phyloP scores from a whole-genome alignment of 2,113 vertebrate species.

The Caranx ignobilis region DNA sequence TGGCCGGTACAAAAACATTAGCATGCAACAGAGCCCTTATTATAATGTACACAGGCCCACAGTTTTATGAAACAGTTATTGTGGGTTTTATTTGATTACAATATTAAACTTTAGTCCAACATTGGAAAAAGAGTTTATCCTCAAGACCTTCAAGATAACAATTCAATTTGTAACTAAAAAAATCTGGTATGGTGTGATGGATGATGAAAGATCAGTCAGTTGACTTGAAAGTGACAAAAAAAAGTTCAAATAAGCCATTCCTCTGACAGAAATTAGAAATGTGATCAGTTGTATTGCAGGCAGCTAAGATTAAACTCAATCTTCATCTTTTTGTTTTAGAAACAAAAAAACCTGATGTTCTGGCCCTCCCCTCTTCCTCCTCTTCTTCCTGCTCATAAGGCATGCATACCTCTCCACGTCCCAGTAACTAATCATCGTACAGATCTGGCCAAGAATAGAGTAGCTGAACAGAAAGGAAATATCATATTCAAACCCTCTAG shows the following conservation, averaged over 20 bases:
- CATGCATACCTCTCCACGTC: conserved; percentile 74
- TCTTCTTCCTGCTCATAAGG: conserved; percentile 52
- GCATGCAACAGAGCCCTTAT: too few species aligned
- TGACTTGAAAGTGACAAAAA: not conserved
- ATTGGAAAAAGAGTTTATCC: not conserved
- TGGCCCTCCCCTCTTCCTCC: conserved; percentile 44
- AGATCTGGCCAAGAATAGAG: conserved; percentile 73
- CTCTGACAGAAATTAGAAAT: not conserved
- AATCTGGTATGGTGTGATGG: too few species aligned
- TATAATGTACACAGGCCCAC: too few species aligned
- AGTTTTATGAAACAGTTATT: not conserved
- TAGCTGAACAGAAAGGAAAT: conserved; percentile 74
- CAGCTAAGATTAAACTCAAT: too few species aligned
- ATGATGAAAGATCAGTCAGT: too few species aligned
- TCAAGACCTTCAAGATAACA: too few species aligned
- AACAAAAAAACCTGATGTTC: not conserved
- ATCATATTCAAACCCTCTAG: conserved; percentile 72
- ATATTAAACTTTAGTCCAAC: not conserved
- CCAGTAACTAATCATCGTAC: conserved; percentile 75
- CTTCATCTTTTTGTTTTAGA: too few species aligned
- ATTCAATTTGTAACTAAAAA: too few species aligned
- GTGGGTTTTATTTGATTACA: not conserved
- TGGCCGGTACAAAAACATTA: too few species aligned
- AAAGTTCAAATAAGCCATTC: too few species aligned
- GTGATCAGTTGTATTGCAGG: too few species aligned